These are phyloP conservation scores for Neolamprologus ventralis DNA, from an alignment of 2,113 vertebrate species.

Conservation along the genomic window DNA sequence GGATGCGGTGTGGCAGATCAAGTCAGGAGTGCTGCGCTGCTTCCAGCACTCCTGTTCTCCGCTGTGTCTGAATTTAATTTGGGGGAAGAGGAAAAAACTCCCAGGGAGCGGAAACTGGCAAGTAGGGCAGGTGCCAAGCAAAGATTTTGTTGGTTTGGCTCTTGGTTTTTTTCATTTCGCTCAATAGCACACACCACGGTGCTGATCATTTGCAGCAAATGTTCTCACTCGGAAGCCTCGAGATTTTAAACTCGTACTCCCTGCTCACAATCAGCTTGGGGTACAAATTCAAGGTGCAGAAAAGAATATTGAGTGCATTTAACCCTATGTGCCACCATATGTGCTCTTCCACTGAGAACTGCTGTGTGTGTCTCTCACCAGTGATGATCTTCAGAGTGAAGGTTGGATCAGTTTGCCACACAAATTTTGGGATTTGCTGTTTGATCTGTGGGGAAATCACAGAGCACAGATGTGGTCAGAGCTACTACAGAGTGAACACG, in stretches of 20 bases:
- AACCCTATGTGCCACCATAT: background rate
- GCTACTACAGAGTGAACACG: background rate
- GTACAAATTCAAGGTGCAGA: background rate
- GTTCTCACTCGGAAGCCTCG: background rate
- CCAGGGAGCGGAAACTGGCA: background rate
- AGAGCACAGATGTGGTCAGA: background rate
- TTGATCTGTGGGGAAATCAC: background rate
- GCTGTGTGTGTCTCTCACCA: background rate
- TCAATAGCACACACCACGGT: background rate
- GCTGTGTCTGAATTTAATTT: background rate
- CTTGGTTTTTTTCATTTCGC: background rate
- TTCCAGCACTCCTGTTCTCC: background rate
- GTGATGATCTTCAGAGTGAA: background rate
- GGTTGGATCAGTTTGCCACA: background rate
- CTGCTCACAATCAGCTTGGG: background rate
- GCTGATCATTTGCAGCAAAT: background rate
- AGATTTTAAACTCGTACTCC: background rate
- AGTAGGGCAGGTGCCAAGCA: background rate
- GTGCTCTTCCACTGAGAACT: background rate
- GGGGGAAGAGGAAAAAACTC: background rate
- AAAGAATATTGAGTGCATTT: background rate
- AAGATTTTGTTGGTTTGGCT: background rate
- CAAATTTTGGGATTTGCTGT: background rate
- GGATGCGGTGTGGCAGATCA: background rate
- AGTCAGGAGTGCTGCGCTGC: background rate